Percentiles rank a stretch among this genome's conserved stretches.
Conservation (phyloP, 2,888 invertebrate species). For the Apotomis turbidana region DNA sequence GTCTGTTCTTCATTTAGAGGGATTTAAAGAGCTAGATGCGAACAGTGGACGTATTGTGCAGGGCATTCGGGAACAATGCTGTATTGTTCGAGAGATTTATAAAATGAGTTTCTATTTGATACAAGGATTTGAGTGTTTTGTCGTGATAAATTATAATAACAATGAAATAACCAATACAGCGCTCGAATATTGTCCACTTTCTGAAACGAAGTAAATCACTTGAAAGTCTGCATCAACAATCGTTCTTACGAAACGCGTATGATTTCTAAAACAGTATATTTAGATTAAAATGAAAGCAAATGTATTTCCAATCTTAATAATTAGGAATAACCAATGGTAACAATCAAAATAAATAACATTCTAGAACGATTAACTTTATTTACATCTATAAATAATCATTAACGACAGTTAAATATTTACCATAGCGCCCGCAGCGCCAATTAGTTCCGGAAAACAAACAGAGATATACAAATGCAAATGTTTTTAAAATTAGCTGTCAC, state of each 20-base stretch:
- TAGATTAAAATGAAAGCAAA: not conserved
- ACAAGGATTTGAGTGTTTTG: constrained; percentile 53
- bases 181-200: not conserved
- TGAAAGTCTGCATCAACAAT: not conserved
- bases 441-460: constrained; percentile 58
- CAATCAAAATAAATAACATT: constrained; percentile 2
- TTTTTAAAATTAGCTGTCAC: constrained; percentile 60
- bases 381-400: constrained; percentile 23
- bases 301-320: not conserved
- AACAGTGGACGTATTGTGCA: constrained; percentile 69
- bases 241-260: not conserved
- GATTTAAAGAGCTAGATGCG: constrained; percentile 66
- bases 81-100: constrained; percentile 64
- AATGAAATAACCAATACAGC: constrained; percentile 6
- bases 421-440: constrained; percentile 16
- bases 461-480: constrained; percentile 68
- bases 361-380: not conserved
- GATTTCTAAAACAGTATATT: not conserved
- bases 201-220: not conserved
- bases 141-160: constrained; percentile 23
- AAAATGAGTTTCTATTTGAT: constrained; percentile 62
- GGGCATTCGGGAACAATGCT: constrained; percentile 68
- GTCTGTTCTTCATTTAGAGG: constrained; percentile 66
- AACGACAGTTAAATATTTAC: constrained; percentile 15
- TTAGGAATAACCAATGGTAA: not conserved